phyloP scores from a whole-genome alignment of 2,888 invertebrate genomes.

The Apotomis turbidana region DNA sequence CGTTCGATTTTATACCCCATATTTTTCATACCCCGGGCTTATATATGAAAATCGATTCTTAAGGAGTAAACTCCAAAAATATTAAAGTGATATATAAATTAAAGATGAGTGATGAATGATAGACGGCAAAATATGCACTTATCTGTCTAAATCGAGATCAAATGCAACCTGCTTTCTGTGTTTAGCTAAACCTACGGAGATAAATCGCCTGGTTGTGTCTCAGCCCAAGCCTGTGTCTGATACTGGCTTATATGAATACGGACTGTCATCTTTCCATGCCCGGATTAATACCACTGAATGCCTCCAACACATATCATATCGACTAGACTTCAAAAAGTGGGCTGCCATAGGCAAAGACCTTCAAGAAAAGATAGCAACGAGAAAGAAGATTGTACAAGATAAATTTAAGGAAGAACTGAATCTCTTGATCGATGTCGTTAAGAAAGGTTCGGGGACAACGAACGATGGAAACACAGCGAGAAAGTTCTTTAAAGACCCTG shows the following conservation, averaged over 20 bases:
- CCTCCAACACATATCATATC: background rate
- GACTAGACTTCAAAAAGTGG: slow-evolving; percentile 5
- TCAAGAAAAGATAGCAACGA: slow-evolving; percentile 1
- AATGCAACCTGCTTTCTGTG: slow-evolving; percentile 24
- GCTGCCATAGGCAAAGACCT: slow-evolving; percentile 10
- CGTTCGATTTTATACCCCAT: too few species aligned
- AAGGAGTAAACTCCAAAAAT: too few species aligned
- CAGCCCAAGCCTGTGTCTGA: background rate
- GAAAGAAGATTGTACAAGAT: slow-evolving; percentile 30
- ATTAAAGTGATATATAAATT: too few species aligned
- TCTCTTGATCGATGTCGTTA: slow-evolving; percentile 40
- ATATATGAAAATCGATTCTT: too few species aligned
- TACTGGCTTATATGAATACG: slow-evolving; percentile 6
- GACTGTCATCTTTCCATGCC: slow-evolving; percentile 6
- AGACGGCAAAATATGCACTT: too few species aligned
- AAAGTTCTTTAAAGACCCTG: slow-evolving; percentile 40
- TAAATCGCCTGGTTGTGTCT: slow-evolving; percentile 3
- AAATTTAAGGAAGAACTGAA: slow-evolving; percentile 33
- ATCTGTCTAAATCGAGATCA: slow-evolving; percentile 22
- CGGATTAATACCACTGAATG: slow-evolving; percentile 2
- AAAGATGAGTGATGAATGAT: too few species aligned
- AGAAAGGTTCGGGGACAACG: slow-evolving; percentile 40
- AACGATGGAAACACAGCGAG: slow-evolving; percentile 40
- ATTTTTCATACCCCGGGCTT: too few species aligned
- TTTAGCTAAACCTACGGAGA: slow-evolving; percentile 19